Conservation (phyloP, 2,113 vertebrate species). For the Corythaixoides concolor region DNA sequence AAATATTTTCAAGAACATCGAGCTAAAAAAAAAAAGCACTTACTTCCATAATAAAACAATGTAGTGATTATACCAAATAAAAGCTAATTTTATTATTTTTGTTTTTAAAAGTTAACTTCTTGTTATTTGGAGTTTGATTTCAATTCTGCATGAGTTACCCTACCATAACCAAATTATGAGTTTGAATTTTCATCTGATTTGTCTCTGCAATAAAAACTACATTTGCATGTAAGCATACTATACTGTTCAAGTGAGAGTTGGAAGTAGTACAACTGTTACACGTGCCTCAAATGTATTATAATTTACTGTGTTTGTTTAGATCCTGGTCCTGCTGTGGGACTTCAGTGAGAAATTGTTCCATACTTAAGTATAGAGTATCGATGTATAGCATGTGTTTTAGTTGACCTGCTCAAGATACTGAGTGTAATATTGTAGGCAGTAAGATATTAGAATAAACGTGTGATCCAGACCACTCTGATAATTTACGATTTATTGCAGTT, state of each 20-base stretch:
- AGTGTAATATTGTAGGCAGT: background rate
- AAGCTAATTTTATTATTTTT: background rate
- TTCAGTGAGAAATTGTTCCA: background rate
- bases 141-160: background rate
- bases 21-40: background rate
- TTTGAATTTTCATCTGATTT: background rate
- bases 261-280: background rate
- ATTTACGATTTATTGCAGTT: background rate
- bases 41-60: background rate
- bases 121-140: background rate
- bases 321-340: background rate
- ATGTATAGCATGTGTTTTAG: rapidly evolving
- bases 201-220: background rate
- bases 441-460: background rate
- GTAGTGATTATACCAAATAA: background rate
- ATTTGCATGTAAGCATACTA: background rate
- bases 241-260: background rate
- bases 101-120: background rate
- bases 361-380: background rate
- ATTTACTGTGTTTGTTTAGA: background rate
- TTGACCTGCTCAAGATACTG: background rate
- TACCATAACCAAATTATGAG: background rate
- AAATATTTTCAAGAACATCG: background rate
- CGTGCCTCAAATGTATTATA: background rate
- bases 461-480: background rate